A percentile compares a stretch with the other conserved stretches of the same genome.
Conservation (phyloP, 2,888 invertebrate species). For the Drosophila mimica region DNA sequence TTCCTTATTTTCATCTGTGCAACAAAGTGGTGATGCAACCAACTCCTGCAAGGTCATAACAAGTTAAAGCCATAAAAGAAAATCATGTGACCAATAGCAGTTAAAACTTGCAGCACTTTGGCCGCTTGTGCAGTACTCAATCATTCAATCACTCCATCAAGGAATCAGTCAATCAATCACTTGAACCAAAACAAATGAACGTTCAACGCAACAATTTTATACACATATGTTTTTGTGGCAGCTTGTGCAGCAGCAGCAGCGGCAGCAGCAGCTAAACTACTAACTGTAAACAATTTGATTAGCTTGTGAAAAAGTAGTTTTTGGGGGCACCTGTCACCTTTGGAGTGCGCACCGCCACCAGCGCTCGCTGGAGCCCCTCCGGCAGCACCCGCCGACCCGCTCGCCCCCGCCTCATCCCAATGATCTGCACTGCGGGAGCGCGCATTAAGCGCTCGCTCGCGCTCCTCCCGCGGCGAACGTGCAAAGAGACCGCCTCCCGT, state of each 20-base stretch:
- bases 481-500: conserved; percentile 79
- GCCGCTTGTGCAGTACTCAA: conserved; percentile 33
- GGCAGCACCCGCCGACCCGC: conserved; percentile 48
- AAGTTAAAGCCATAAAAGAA: conserved; percentile 25
- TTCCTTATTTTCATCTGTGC: background rate
- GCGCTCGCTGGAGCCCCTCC: conserved; percentile 45
- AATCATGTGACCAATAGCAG: conserved; percentile 26
- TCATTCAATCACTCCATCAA: conserved; percentile 22
- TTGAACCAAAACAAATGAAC: conserved; percentile 33
- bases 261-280: conserved; percentile 54
- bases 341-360: conserved; percentile 83
- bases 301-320: conserved; percentile 80
- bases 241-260: conserved; percentile 62
- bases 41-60: conserved; percentile 35
- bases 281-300: conserved; percentile 84
- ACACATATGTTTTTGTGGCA: conserved; percentile 29
- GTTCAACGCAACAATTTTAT: conserved; percentile 28
- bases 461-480: conserved; percentile 79
- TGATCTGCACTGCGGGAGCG: conserved; percentile 81
- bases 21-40: conserved; percentile 17
- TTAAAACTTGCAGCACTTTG: conserved; percentile 19
- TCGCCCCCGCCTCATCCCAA: conserved; percentile 57
- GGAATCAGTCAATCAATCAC: conserved; percentile 33
- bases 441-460: conserved; percentile 64
- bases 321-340: conserved; percentile 86